A percentile compares a stretch with the other conserved stretches of the same genome.
Conservation (phyloP, 2,888 invertebrate genomes). For the Coleophora flavipennella region DNA sequence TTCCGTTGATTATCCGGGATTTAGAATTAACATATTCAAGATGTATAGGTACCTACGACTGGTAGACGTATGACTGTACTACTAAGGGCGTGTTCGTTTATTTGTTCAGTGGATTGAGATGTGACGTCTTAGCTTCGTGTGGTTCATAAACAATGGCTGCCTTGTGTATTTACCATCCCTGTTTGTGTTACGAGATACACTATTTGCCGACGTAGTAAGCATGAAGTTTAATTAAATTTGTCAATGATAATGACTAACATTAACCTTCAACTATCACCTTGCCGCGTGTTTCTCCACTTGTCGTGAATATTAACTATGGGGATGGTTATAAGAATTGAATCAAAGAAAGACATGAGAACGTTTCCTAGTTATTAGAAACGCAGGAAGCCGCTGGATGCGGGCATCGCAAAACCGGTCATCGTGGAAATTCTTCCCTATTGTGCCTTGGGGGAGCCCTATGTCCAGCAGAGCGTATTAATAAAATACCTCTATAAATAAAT, state of each 20-base stretch:
- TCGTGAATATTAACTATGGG: too few species aligned
- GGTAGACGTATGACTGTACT: conserved; percentile 22
- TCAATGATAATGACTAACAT: conserved; percentile 18
- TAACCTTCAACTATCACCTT: conserved; percentile 6
- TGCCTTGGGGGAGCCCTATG: too few species aligned
- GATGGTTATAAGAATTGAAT: too few species aligned
- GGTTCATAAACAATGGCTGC: conserved; percentile 40
- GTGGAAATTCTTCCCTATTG: too few species aligned
- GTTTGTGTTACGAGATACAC: conserved; percentile 20
- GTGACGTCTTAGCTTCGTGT: conserved; percentile 33
- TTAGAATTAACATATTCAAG: conserved; percentile 62
- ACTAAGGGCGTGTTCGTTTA: conserved; percentile 36
- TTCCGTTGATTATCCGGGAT: conserved; percentile 63
- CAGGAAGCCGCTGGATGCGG: too few species aligned
- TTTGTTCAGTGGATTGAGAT: conserved; percentile 50
- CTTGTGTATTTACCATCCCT: conserved; percentile 22
- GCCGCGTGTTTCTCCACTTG: too few species aligned
- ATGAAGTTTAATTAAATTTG: conserved; percentile 18
- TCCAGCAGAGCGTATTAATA: too few species aligned
- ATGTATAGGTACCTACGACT: conserved; percentile 30
- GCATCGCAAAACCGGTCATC: too few species aligned
- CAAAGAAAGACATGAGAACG: too few species aligned
- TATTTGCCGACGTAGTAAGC: conserved; percentile 17
- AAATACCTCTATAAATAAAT: too few species aligned
- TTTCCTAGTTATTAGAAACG: too few species aligned